Evolutionary conservation across 2,888 invertebrate genomes (phyloP), one percentile per base, ranked within the genome.

Genomic region (Papilio demoleus): DNA sequence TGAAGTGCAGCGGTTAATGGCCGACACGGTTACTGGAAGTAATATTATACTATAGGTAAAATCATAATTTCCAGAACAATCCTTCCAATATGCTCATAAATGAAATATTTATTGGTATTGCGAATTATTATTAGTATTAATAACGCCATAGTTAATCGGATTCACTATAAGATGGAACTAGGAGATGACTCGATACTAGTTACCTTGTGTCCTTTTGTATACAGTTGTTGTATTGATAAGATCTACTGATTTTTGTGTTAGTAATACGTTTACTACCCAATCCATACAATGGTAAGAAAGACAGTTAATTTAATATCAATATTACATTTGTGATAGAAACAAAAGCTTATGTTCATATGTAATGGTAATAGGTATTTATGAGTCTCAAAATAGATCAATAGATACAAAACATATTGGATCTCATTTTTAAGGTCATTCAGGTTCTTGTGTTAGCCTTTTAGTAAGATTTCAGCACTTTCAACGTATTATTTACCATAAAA

Each of bases 21-120:
- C 19, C 19, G 31, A 47, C 31, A 19, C 19, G 47, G 22, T 63
- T 47, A 22, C 19, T 47, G 19, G 62, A 50, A 50, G 27, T 27
- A 50, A 50, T 27, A 47, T 47, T 24, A 50, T 27, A 50, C 27
- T 14, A 14, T 50, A 50, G 24, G 50, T 27, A 50, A n/a, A 50
- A 50, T 50, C 47, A 50, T 50, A 50, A 50, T 50, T 50, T 50
- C 27, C 50, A 50, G 27, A 53, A 53, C n/a, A n/a, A 53, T 24
- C 53, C 12, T 24, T 50, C 24, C 53, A 53, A 50, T 53, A 27
- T n/a, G 53, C 27, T 53, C 27, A n/a, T 53, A 8, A 53, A 2
- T 53, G 14, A 50, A 50, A 17, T 53, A 27, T 53, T 53, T n/a
- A 27, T 27, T 53, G 53, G 27, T 53, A 53, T 53, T 53, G 53